Evolutionary conservation across 2,113 vertebrate species (phyloP).

Genomic region (Neolamprologus toae): DNA sequence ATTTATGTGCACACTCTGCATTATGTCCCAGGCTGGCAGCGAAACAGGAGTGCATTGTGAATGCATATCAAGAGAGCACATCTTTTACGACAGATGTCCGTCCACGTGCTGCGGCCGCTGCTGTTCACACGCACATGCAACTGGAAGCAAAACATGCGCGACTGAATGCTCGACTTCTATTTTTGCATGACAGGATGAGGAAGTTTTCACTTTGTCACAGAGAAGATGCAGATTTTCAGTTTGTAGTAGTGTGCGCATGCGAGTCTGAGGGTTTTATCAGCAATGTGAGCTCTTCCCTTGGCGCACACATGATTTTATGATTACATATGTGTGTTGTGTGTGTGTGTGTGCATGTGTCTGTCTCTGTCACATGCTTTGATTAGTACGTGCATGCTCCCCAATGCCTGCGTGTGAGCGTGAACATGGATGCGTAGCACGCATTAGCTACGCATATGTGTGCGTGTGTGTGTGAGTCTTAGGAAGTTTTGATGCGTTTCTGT

Average conservation of each 20-base stretch:
- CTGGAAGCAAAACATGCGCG: not conserved
- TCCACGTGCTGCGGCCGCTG: not conserved
- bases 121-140: conserved; percentile 13
- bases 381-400: not conserved
- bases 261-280: not conserved
- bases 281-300: not conserved
- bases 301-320: not conserved
- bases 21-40: not conserved
- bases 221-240: not conserved
- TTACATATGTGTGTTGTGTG: not conserved
- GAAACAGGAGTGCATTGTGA: not conserved
- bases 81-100: conserved; percentile 32
- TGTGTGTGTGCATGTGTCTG: not conserved
- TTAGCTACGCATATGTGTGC: not conserved
- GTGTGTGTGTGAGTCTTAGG: not conserved
- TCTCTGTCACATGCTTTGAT: not conserved
- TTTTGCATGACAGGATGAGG: not conserved
- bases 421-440: not conserved
- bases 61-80: conserved; percentile 8
- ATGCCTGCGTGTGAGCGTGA: not conserved
- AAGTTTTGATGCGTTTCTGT: conserved; percentile 70
- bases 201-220: not conserved
- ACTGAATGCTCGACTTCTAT: not conserved
- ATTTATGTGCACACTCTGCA: conserved; percentile 15
- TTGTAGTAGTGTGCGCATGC: not conserved